Conservation (phyloP, 2,797 vertebrate species). For the Fundulus diaphanus region DNA sequence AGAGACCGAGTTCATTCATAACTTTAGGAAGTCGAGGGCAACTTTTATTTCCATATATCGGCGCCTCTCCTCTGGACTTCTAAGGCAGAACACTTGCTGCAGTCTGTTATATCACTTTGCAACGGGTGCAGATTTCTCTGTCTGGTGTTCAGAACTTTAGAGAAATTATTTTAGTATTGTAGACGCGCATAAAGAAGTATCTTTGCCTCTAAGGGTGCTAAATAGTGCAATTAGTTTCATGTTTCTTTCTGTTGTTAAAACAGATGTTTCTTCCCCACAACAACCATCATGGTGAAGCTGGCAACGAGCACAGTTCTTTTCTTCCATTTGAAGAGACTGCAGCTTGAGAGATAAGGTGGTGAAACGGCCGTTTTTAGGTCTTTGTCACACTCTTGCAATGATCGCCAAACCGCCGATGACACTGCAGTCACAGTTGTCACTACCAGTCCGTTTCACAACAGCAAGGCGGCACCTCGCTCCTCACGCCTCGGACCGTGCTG, state of each 20-base stretch:
- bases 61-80: too few species aligned
- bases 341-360: constrained; percentile 10
- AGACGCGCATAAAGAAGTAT: background rate
- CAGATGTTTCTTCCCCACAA: background rate
- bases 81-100: too few species aligned
- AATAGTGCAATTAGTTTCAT: background rate
- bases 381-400: constrained; percentile 22
- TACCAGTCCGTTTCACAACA: constrained; percentile 21
- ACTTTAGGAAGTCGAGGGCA: too few species aligned
- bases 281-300: background rate
- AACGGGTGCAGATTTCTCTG: background rate
- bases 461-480: constrained; percentile 21
- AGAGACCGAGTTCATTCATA: too few species aligned
- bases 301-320: background rate
- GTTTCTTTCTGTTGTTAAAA: background rate
- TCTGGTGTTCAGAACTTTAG: background rate
- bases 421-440: constrained; percentile 42
- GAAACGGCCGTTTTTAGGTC: constrained; percentile 23
- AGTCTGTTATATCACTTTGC: too few species aligned
- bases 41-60: too few species aligned
- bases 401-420: constrained; percentile 24
- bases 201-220: background rate
- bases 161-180: background rate
- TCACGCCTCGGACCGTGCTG: constrained; percentile 10
- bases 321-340: background rate